A percentile compares a stretch with the other conserved stretches of the same genome.
Conservation (phyloP, 2,888 invertebrate genomes). For the Polymixis flavicincta region DNA sequence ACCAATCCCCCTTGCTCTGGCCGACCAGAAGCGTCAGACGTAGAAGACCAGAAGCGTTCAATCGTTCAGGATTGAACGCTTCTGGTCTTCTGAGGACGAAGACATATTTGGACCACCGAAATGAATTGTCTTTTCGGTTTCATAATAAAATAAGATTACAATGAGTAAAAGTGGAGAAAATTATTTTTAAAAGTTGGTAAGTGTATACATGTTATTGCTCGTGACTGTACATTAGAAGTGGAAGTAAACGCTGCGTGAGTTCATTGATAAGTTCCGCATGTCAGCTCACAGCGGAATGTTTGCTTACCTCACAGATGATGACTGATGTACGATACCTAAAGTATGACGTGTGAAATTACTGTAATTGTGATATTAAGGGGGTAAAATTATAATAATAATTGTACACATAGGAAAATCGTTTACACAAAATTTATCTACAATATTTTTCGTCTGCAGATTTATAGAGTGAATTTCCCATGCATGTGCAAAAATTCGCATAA, state of each 20-base stretch:
- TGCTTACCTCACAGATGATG: background rate
- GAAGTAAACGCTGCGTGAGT: background rate
- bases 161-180: no score
- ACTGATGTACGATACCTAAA: background rate
- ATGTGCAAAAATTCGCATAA: conserved; percentile 21
- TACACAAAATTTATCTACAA: background rate
- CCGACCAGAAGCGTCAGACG: no score
- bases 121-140: no score
- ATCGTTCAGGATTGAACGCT: no score
- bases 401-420: background rate
- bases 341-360: background rate
- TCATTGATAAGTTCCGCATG: background rate
- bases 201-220: no score
- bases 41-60: no score
- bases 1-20: no score
- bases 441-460: background rate
- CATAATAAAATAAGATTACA: no score
- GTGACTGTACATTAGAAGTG: background rate
- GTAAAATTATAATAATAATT: no score
- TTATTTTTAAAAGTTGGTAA: no score
- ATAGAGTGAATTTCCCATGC: background rate
- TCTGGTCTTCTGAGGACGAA: no score
- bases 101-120: no score
- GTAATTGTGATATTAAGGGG: background rate
- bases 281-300: background rate